A percentile compares a stretch with the other conserved stretches of the same genome.
These are phyloP conservation scores for Hassar affinis DNA, from an alignment of 2,113 vertebrate species.

Conservation along the genomic window DNA sequence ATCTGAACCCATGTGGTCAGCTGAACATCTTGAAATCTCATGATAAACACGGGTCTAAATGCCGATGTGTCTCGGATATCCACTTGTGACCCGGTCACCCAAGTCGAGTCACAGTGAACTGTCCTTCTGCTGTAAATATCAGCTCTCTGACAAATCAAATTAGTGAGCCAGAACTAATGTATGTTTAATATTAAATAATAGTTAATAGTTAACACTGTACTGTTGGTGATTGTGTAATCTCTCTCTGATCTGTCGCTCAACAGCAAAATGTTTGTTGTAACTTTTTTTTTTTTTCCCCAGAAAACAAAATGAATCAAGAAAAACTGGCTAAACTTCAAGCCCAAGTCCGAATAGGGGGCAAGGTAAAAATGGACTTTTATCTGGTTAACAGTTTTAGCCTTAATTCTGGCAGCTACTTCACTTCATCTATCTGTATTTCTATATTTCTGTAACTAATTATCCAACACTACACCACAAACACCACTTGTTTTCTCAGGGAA, in stretches of 20 bases:
- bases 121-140: not conserved
- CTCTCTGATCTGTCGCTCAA: not conserved
- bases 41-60: no score
- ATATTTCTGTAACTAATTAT: no score
- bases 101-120: not conserved
- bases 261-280: not conserved
- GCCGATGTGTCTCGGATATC: no score
- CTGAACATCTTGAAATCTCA: no score
- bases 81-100: no score
- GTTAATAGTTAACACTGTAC: not conserved
- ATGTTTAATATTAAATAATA: no score
- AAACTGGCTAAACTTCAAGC: slow-evolving; percentile 97
- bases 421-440: no score
- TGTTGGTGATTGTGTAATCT: not conserved
- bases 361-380: slow-evolving; percentile 74
- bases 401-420: not conserved
- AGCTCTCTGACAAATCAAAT: not conserved
- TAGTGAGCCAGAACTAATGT: not conserved
- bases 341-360: slow-evolving; percentile 99
- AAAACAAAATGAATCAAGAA: slow-evolving; percentile 92
- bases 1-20: no score
- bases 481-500: slow-evolving; percentile 78
- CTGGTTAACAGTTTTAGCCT: not conserved
- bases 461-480: not conserved
- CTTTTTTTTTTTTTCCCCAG: slow-evolving; percentile 48